Evolutionary conservation across 2,113 vertebrate genomes (phyloP).

Genomic region (Indicator maculatus): DNA sequence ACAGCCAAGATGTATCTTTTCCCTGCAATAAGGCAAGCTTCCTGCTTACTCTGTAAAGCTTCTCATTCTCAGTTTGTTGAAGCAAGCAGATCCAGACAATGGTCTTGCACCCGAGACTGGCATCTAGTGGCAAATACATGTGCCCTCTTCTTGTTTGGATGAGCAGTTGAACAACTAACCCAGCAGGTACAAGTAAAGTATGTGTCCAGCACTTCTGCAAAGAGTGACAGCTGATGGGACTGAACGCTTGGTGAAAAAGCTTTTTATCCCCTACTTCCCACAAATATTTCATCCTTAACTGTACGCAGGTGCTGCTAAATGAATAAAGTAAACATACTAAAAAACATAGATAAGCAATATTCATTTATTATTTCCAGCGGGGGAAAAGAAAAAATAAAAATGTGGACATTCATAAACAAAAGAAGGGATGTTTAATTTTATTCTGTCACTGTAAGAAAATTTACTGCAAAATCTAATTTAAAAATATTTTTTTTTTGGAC

Average conservation of each 20-base stretch:
- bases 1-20: not conserved
- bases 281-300: slow-evolving; percentile 10
- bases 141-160: not conserved
- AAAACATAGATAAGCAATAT: slow-evolving; percentile 22
- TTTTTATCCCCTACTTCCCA: not conserved
- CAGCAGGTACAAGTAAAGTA: not conserved
- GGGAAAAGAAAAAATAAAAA: not conserved
- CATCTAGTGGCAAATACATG: slow-evolving; percentile 10
- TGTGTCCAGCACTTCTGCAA: not conserved
- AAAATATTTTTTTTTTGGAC: not conserved
- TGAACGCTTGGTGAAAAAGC: not conserved
- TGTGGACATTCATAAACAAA: not conserved
- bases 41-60: not conserved
- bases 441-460: not conserved
- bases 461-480: not conserved
- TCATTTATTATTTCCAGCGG: slow-evolving; percentile 5
- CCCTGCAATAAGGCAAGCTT: not conserved
- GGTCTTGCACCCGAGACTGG: not conserved
- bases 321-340: not conserved
- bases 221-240: not conserved
- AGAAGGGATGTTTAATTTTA: not conserved
- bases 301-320: slow-evolving; percentile 12
- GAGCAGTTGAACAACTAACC: not conserved
- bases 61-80: not conserved
- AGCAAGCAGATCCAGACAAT: not conserved